Evolutionary conservation across 2,888 invertebrate genomes (phyloP), one percentile per base, ranked within the genome.

Genomic region (Eupithecia subumbrata): DNA sequence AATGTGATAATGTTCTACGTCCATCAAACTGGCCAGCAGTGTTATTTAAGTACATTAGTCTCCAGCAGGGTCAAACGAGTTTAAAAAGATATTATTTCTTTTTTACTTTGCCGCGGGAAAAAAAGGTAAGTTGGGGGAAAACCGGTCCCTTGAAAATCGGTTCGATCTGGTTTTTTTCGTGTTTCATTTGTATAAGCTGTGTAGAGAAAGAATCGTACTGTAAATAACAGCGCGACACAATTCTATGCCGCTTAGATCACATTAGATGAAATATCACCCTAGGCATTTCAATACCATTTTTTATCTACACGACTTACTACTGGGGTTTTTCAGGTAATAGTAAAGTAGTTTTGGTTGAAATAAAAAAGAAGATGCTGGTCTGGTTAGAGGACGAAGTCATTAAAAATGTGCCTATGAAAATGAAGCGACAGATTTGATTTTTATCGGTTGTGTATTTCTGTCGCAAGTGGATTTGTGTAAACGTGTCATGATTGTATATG

Each of bases 401-500:
- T 37, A 12, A 37, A 37, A n/a, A 37, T n/a, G 66, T n/a, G 34
- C n/a, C n/a, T 18, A 37, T 40, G 34, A 66, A 37, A 11, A 12
- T 12, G 40, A n/a, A 67, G 37, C 37, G 18, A 37, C 37, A 67
- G 37, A n/a, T n/a, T 67, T 2, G n/a, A 25, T 60, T 60, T 12
- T 25, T 37, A 68, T 43, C 43, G 68, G 43, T 68, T 68, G 22
- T 68, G 43, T 68, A 40, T 43, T 8, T 78, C 81, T 82, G 82
- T 82, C 83, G 76, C 83, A 83, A 84, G 34, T 18, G 68, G 71
- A 66, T 72, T n/a, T 25, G 69, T 77, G 60, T 80, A 72, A 74
- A 75, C 37, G 66, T 79, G 79, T 73, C 76, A 72, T 77, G 69
- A 71, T 64, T 72, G 40, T 40, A 40, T 40, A 40, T 40, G 40